A percentile compares a stretch with the other conserved stretches of the same genome.
phyloP scores from a whole-genome alignment of 2,888 invertebrate species.

The Agelastica alni region DNA sequence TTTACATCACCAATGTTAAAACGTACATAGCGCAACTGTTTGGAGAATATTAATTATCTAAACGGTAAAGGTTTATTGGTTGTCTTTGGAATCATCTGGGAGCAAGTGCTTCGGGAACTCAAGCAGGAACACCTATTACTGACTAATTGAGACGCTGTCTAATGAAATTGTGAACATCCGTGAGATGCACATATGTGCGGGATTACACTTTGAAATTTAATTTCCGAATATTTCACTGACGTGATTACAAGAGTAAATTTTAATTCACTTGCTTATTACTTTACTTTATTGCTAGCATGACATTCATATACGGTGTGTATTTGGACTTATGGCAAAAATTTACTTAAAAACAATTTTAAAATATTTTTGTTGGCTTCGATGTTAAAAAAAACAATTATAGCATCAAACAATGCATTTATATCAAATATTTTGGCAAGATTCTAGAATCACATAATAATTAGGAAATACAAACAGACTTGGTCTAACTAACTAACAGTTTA shows the following conservation, averaged over 20 bases:
- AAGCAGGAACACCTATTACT: slow-evolving; percentile 18
- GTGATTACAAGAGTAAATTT: slow-evolving; percentile 13
- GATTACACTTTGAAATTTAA: slow-evolving; percentile 21
- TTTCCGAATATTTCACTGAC: slow-evolving; percentile 16
- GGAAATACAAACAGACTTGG: too few species aligned
- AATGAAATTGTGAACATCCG: slow-evolving; percentile 23
- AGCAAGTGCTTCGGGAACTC: slow-evolving; percentile 18
- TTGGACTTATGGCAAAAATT: too few species aligned
- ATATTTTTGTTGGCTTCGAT: too few species aligned
- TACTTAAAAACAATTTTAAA: too few species aligned
- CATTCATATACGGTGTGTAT: too few species aligned
- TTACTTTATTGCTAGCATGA: slow-evolving; percentile 5
- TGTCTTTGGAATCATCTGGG: slow-evolving; percentile 27
- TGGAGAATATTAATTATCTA: slow-evolving; percentile 34
- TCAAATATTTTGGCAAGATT: too few species aligned
- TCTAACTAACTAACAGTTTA: too few species aligned
- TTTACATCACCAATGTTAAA: too few species aligned
- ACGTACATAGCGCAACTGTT: slow-evolving; percentile 21
- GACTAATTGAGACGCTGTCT: slow-evolving; percentile 21
- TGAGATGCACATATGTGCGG: slow-evolving; percentile 19
- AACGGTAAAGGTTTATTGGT: slow-evolving; percentile 26
- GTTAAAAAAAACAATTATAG: too few species aligned
- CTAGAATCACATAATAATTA: too few species aligned
- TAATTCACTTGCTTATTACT: slow-evolving; percentile 12
- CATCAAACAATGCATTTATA: too few species aligned